Percentiles rank a stretch among this genome's conserved stretches.
phyloP scores from a whole-genome alignment of 2,888 invertebrate species.

The Cartodere bifasciata region DNA sequence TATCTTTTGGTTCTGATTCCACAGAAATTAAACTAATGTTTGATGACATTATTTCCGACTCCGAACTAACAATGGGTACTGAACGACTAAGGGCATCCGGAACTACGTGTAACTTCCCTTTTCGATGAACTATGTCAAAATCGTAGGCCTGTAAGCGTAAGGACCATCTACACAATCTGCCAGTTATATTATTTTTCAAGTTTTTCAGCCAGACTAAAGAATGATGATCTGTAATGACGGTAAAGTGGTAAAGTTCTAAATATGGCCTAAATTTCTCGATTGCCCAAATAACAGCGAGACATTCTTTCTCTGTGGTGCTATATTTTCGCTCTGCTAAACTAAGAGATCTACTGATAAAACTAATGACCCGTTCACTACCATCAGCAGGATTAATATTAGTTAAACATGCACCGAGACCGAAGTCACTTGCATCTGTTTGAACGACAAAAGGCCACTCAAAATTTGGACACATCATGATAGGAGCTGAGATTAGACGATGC shows the following conservation, averaged over 20 bases:
- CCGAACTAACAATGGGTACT: neutral
- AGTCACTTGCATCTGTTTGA: conserved; percentile 17
- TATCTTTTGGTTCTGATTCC: too few relatives aligned
- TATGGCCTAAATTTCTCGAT: conserved; percentile 13
- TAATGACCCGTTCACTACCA: conserved; percentile 4
- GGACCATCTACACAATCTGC: conserved; percentile 7
- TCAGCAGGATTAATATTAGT: conserved; percentile 8
- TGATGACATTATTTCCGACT: too few relatives aligned
- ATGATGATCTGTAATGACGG: conserved; percentile 12
- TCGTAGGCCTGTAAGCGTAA: conserved; percentile 7
- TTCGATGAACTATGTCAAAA: conserved; percentile 11
- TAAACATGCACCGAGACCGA: conserved; percentile 17
- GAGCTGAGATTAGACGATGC: conserved; percentile 9
- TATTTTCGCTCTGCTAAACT: conserved; percentile 13
- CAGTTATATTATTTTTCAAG: conserved; percentile 8
- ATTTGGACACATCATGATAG: conserved; percentile 8
- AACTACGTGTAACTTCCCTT: conserved; percentile 7
- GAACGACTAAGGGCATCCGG: conserved; percentile 5
- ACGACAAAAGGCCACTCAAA: conserved; percentile 13
- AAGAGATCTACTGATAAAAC: conserved; percentile 10
- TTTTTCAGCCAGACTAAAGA: conserved; percentile 11
- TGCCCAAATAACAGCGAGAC: conserved; percentile 13
- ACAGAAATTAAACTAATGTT: too few relatives aligned
- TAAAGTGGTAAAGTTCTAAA: conserved; percentile 11
- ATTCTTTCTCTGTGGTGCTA: conserved; percentile 13